A percentile compares a stretch with the other conserved stretches of the same genome.
Conservation (phyloP, 2,888 invertebrate species). For the Chelonus formosanus region DNA sequence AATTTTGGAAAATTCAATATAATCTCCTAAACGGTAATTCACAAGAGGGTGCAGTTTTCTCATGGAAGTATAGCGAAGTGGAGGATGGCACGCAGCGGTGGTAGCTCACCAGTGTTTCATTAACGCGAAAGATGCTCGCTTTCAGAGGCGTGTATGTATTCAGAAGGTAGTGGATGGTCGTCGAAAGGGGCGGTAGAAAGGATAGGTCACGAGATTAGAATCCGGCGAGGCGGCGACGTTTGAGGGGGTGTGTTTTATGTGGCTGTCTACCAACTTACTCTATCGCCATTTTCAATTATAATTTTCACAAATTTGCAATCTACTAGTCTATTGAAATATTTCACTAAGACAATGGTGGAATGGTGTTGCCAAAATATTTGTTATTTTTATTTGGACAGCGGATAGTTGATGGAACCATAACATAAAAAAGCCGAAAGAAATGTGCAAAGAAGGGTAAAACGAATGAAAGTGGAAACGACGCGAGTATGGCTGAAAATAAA, state of each 20-base stretch:
- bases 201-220: constrained; percentile 59
- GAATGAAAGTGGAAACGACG: neutral
- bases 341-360: no score
- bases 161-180: constrained; percentile 32
- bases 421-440: constrained; percentile 1
- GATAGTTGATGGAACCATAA: neutral
- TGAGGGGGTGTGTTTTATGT: constrained; percentile 43
- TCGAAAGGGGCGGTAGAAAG: constrained; percentile 36
- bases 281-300: constrained; percentile 24
- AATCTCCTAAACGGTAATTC: constrained; percentile 41
- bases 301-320: constrained; percentile 28
- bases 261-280: constrained; percentile 13
- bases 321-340: neutral
- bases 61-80: constrained; percentile 47
- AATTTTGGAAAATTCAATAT: constrained; percentile 56
- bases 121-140: constrained; percentile 61
- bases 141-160: constrained; percentile 20
- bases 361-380: no score
- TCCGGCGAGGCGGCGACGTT: constrained; percentile 46
- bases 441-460: neutral
- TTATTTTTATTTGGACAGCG: neutral
- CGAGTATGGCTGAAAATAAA: neutral
- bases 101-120: constrained; percentile 65
- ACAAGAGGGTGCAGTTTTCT: constrained; percentile 20
- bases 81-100: constrained; percentile 60